Evolutionary conservation across 2,797 vertebrate genomes (phyloP), one percentile per base, ranked within the genome.

Genomic region (Melopsittacus undulatus): DNA sequence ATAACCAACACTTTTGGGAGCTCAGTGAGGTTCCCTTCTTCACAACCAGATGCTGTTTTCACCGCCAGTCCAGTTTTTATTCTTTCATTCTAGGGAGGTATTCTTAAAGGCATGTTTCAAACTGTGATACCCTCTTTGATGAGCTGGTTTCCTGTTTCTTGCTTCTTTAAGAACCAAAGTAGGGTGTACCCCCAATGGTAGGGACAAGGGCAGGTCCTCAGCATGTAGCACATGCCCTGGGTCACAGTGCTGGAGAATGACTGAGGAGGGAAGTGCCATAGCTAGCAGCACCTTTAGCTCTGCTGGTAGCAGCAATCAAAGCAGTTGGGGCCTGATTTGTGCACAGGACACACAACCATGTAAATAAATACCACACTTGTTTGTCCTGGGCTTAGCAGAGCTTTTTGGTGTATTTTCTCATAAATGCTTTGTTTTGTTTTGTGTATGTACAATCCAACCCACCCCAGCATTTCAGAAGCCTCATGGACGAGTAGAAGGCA

Each of bases 391-490:
- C 40, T 6, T 77, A 87, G 86, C 91, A 91, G 92, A 91, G 64
- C 59, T 94, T 80, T 86, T 61, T 74, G 83, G 61, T 87, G 62
- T 83, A 5, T 77, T 90, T 95, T 74, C 94, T 92, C 84, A 48
- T n/a, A 69, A 94, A 81, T 59, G 85, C 80, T 95, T 97, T 69
- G 79, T 96, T 90, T 89, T 89, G 83, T 92, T 96, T 87, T 91
- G 66, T 95, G 92, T 92, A 68, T 94, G 88, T 91, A 91, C 96
- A 95, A 96, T 89, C 85, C 90, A 92, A 89, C 82, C 90, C 85
- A 91, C 68, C 84, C 92, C 78, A 91, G 96, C 92, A 96, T 97
- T 97, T 96, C 96, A 97, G 95, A 97, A 95, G 92, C 94, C 94
- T 96, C 92, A 46, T 93, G 91, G 94, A 96, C 75, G 1, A 95